Conservation (phyloP, 2,113 vertebrate species). For the Anhinga rufa region DNA sequence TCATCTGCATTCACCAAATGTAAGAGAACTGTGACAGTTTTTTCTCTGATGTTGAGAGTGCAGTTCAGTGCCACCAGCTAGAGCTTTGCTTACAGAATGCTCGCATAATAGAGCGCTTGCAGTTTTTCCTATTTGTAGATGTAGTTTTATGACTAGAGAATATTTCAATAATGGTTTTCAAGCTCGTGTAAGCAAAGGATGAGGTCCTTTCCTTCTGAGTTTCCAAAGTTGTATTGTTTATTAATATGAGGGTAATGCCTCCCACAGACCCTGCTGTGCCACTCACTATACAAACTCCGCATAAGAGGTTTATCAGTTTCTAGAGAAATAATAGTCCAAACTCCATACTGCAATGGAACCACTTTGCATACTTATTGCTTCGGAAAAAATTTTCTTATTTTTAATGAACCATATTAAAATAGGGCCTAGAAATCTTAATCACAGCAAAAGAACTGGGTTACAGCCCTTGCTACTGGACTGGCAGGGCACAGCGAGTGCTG, state of each 20-base stretch:
- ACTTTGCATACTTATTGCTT: neutral
- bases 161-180: neutral
- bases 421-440: neutral
- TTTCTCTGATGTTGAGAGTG: neutral
- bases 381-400: neutral
- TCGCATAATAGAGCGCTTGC: neutral
- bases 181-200: neutral
- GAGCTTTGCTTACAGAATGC: neutral
- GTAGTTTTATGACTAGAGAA: neutral
- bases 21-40: neutral
- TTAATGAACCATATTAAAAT: neutral
- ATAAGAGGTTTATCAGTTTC: neutral
- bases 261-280: neutral
- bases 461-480: neutral
- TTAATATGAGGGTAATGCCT: neutral
- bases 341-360: neutral
- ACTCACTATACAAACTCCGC: neutral
- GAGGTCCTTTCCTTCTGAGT: neutral
- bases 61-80: neutral
- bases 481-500: neutral
- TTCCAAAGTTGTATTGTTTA: neutral
- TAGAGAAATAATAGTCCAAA: neutral
- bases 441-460: neutral
- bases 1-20: neutral
- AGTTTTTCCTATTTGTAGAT: neutral